Conservation (phyloP, 2,113 vertebrate species). For the Ondatra zibethicus region DNA sequence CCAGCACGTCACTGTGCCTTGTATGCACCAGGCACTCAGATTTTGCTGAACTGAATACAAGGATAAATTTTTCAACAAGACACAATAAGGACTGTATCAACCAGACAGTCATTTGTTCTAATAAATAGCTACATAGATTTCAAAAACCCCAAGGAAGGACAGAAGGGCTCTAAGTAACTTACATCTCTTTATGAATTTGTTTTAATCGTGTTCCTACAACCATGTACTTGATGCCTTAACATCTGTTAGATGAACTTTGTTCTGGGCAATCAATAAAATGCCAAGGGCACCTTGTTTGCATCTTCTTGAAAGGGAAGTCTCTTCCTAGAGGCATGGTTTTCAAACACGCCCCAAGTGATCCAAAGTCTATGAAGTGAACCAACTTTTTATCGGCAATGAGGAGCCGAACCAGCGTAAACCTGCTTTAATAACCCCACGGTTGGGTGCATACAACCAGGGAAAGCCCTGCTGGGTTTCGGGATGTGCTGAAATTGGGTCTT, state of each 20-base stretch:
- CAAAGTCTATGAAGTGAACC: neutral
- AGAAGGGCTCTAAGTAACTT: neutral
- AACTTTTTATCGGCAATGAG: neutral
- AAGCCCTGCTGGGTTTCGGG: neutral
- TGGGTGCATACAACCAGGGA: neutral
- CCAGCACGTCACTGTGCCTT: neutral
- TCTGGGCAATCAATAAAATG: neutral
- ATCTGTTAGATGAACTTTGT: neutral
- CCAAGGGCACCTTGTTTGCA: neutral
- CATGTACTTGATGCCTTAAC: neutral
- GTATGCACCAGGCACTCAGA: neutral
- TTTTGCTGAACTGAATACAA: neutral
- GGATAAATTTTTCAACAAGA: neutral
- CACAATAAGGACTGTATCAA: neutral
- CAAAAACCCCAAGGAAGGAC: neutral
- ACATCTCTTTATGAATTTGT: neutral
- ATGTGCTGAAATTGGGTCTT: neutral
- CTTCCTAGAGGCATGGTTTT: neutral
- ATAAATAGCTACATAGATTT: slow-evolving; percentile 3
- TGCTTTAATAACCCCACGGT: neutral
- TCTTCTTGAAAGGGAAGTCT: neutral
- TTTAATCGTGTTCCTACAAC: neutral
- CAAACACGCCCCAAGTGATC: neutral
- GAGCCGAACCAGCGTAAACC: neutral
- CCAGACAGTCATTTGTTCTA: neutral